Evolutionary conservation across 2,888 invertebrate species (phyloP).

Genomic region (Erebia ligea): DNA sequence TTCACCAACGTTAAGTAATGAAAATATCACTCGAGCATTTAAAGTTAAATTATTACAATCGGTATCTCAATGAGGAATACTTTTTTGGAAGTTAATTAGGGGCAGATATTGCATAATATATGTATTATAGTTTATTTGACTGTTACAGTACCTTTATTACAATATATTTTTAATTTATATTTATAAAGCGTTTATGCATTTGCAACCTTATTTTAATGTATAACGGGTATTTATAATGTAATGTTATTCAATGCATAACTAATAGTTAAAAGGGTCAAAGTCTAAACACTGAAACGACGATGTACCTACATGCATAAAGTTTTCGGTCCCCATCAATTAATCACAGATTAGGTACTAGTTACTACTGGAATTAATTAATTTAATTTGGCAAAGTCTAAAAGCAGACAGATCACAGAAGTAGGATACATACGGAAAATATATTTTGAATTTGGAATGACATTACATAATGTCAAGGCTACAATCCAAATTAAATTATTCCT

Average conservation of each 20-base stretch:
- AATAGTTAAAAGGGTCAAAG: neutral
- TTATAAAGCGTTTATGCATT: neutral
- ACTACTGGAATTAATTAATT: no score
- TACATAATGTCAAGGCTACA: constrained; percentile 22
- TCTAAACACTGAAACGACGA: neutral
- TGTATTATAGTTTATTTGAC: neutral
- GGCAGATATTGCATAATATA: neutral
- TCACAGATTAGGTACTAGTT: no score
- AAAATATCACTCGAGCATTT: neutral
- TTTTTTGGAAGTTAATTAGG: neutral
- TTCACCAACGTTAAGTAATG: neutral
- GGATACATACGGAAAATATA: neutral
- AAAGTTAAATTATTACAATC: neutral
- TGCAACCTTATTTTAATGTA: neutral
- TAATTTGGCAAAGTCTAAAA: neutral
- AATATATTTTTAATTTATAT: neutral
- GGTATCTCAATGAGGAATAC: neutral
- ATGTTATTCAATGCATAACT: neutral
- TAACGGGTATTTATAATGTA: neutral
- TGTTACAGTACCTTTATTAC: neutral
- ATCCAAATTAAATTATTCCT: neutral
- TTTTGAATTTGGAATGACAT: constrained; percentile 12
- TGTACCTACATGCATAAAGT: neutral
- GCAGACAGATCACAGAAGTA: neutral
- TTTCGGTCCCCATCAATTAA: neutral